Percentiles rank a stretch among this genome's conserved stretches.
phyloP scores from a whole-genome alignment of 2,888 invertebrate genomes.

The Acronicta psi region DNA sequence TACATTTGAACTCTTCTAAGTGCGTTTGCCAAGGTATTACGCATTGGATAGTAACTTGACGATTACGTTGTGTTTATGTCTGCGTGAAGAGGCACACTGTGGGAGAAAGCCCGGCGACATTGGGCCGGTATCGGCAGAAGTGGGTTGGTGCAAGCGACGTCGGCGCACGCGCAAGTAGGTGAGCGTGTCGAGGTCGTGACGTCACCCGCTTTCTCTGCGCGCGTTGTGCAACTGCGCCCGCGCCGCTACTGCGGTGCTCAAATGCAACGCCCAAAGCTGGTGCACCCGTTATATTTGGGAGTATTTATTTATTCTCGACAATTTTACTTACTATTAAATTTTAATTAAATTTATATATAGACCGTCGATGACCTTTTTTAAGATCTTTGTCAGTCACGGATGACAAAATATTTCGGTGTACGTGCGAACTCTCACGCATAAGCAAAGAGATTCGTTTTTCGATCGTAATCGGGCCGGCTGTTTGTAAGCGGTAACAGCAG shows the following conservation, averaged over 20 bases:
- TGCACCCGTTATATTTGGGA: constrained; percentile 43
- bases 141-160: constrained; percentile 77
- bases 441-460: too few species aligned
- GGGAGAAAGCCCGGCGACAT: constrained; percentile 80
- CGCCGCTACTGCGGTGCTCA: constrained; percentile 53
- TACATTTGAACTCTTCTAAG: constrained; percentile 28
- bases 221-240: constrained; percentile 78
- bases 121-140: constrained; percentile 76
- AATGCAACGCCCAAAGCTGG: constrained; percentile 33
- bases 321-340: neutral
- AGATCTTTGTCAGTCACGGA: neutral
- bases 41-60: constrained; percentile 46
- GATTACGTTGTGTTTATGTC: constrained; percentile 55
- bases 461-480: too few species aligned
- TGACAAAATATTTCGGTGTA: neutral
- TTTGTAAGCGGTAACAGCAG: too few species aligned
- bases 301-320: constrained; percentile 1
- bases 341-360: too few species aligned
- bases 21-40: constrained; percentile 40
- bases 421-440: neutral
- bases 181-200: constrained; percentile 89
- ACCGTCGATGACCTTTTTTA: too few species aligned
- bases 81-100: constrained; percentile 55
- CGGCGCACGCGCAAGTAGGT: constrained; percentile 82
- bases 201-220: constrained; percentile 88